Evolutionary conservation across 2,797 vertebrate species (phyloP).

Genomic region (Danio kyathit): DNA sequence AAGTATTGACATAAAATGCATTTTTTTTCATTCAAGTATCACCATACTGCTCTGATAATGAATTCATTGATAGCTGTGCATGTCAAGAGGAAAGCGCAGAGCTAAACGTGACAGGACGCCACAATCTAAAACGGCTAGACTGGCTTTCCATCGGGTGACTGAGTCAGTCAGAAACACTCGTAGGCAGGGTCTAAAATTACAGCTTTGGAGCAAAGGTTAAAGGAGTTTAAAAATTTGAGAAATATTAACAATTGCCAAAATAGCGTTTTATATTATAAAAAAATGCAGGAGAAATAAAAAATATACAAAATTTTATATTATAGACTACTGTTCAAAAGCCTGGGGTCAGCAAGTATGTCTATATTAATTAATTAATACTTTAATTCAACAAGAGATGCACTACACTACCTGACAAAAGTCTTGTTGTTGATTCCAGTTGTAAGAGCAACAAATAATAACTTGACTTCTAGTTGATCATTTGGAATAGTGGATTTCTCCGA

Average conservation of each 20-base stretch:
- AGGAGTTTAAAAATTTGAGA: neutral
- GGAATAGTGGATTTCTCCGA: no score
- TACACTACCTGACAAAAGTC: neutral
- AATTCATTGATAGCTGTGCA: constrained; percentile 53
- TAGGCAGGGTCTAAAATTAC: constrained; percentile 32
- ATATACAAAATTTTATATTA: neutral
- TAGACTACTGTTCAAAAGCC: constrained; percentile 17
- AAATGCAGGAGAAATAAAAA: neutral
- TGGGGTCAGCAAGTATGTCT: neutral
- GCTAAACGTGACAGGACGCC: constrained; percentile 43
- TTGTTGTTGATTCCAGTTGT: no score
- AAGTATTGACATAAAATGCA: constrained; percentile 80
- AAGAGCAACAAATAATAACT: no score
- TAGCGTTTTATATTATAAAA: neutral
- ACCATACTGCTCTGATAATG: constrained; percentile 64
- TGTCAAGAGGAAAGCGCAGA: constrained; percentile 51
- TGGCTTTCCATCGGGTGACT: constrained; percentile 51
- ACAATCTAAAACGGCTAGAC: constrained; percentile 19
- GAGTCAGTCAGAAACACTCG: constrained; percentile 49
- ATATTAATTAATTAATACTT: neutral
- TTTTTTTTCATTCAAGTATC: constrained; percentile 71
- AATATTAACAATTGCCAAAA: neutral
- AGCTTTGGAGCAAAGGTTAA: neutral
- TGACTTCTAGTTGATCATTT: no score
- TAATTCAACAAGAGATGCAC: neutral